A percentile compares a stretch with the other conserved stretches of the same genome.
Evolutionary conservation across 2,797 vertebrate species (phyloP).

Genomic region (Fistularia commersonii): DNA sequence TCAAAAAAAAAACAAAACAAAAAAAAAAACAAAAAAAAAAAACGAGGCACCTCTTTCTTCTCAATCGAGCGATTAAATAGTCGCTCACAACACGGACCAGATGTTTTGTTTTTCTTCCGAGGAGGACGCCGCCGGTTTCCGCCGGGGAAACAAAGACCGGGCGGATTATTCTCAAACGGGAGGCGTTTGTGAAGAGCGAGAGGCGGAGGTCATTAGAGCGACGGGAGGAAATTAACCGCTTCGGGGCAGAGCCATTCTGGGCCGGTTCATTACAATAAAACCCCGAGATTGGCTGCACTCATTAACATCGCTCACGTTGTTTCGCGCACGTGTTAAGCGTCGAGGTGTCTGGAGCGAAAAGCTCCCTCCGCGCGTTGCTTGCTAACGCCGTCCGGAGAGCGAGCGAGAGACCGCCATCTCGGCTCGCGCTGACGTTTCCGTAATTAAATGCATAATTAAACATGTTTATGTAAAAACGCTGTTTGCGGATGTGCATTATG

Average conservation of each 20-base stretch:
- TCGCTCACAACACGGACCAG: no score
- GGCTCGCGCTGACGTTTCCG: conserved; percentile 14
- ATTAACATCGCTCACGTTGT: conserved; percentile 16
- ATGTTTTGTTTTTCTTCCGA: background rate
- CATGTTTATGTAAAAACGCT: conserved; percentile 21
- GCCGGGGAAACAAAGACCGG: conserved; percentile 17
- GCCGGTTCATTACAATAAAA: conserved; percentile 60
- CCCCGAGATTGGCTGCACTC: conserved; percentile 39
- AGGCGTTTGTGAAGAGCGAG: conserved; percentile 59
- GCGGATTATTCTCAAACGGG: conserved; percentile 64
- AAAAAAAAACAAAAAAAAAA: no score
- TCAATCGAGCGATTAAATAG: no score
- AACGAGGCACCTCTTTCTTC: no score
- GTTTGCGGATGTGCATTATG: conserved; percentile 36
- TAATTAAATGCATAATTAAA: conserved; percentile 23
- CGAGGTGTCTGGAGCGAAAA: no score
- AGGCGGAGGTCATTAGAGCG: conserved; percentile 60
- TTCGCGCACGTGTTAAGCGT: conserved; percentile 1
- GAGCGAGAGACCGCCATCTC: background rate
- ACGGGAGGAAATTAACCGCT: conserved; percentile 66
- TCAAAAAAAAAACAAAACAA: no score
- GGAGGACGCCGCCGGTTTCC: conserved; percentile 28
- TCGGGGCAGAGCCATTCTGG: conserved; percentile 63
- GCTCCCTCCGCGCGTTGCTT: no score
- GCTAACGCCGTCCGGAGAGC: no score